A percentile compares a stretch with the other conserved stretches of the same genome.
phyloP scores from a whole-genome alignment of 2,113 vertebrate species.

The Willisornis vidua region DNA sequence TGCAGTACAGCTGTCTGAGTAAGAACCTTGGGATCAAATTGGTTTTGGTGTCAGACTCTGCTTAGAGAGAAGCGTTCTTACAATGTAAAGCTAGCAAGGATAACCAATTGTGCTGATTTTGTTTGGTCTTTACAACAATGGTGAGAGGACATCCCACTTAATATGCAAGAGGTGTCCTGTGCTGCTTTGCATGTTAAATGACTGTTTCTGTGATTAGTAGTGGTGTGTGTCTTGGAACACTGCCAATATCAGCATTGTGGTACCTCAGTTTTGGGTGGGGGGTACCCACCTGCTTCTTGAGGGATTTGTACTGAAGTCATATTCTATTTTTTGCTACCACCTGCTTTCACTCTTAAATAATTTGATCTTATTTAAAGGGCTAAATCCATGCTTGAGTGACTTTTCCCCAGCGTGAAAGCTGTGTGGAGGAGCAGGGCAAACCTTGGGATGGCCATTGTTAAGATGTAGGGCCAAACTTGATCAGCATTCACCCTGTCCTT shows the following conservation, averaged over 20 bases:
- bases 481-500: not conserved
- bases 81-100: not conserved
- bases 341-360: slow-evolving; percentile 35
- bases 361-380: not conserved
- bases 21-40: not conserved
- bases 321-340: slow-evolving; percentile 31
- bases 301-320: not conserved
- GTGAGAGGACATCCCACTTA: not conserved
- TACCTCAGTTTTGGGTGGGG: not conserved
- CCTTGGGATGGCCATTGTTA: not conserved
- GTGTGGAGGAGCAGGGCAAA: not conserved
- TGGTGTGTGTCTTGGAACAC: not conserved
- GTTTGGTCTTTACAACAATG: not conserved
- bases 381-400: not conserved
- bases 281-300: not conserved
- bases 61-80: not conserved
- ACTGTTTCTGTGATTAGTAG: not conserved
- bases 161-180: not conserved
- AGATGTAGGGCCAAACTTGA: not conserved
- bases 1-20: not conserved
- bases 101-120: not conserved
- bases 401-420: not conserved
- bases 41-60: not conserved
- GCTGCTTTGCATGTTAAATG: not conserved
- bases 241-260: not conserved